These are phyloP conservation scores for Nyctereutes procyonoides DNA, from an alignment of 2,113 vertebrate species.

Conservation along the genomic window DNA sequence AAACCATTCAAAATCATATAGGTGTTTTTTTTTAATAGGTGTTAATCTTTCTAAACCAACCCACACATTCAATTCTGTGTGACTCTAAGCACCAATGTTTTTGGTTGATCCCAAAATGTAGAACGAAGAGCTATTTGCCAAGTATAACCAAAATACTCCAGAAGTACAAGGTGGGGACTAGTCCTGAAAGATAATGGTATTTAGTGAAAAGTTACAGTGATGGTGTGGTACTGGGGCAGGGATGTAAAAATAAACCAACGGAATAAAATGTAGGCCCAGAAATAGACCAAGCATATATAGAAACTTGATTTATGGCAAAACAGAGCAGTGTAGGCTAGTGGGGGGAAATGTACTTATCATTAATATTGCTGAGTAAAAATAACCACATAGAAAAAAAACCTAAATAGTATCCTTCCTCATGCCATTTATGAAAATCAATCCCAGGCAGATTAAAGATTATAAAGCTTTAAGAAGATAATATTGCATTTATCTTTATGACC, in stretches of 20 bases:
- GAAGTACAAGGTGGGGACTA: neutral
- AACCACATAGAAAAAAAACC: neutral
- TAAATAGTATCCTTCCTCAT: neutral
- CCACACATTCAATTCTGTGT: neutral
- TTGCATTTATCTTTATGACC: neutral
- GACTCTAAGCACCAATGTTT: neutral
- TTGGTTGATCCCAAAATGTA: neutral
- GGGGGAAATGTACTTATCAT: neutral
- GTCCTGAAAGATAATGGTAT: neutral
- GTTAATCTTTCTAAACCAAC: neutral
- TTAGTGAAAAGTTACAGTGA: neutral
- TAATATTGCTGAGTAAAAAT: neutral
- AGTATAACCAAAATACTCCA: neutral
- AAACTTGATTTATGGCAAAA: neutral
- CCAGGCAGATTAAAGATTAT: neutral
- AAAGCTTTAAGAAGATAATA: neutral
- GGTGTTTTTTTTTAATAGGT: neutral
- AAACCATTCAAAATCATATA: neutral
- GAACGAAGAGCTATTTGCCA: neutral
- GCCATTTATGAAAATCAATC: neutral
- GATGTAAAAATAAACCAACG: neutral
- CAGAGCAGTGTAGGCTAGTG: too few species aligned
- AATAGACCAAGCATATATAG: neutral
- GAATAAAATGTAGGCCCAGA: neutral
- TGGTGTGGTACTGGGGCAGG: neutral